phyloP scores from a whole-genome alignment of 1,140 invertebrate species.

The Drosophila serrata region DNA sequence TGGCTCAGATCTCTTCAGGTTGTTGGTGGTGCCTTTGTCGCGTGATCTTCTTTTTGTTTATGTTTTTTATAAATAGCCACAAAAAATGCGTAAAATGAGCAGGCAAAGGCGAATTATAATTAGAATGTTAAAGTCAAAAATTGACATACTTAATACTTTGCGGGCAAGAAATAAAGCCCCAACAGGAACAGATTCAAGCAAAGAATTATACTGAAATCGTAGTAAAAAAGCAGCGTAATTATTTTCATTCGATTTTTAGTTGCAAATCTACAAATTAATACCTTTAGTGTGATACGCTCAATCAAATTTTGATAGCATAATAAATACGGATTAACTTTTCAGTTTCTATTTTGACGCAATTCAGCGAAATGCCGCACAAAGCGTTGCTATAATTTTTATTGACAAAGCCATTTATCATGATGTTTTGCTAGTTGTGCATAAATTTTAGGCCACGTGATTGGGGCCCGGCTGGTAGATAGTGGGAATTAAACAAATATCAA shows the following conservation, averaged over 20 bases:
- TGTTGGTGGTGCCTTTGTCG: slow-evolving; percentile 11
- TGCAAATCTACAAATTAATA: slow-evolving; percentile 14
- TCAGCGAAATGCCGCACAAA: slow-evolving; percentile 32
- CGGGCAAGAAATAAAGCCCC: neutral
- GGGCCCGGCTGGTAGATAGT: slow-evolving; percentile 10
- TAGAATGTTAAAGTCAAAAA: slow-evolving; percentile 33
- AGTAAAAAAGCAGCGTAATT: neutral
- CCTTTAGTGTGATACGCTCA: slow-evolving; percentile 24
- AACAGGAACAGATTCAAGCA: neutral
- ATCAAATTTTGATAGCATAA: slow-evolving; percentile 50
- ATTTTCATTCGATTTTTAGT: slow-evolving; percentile 1
- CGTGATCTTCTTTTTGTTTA: slow-evolving; percentile 26
- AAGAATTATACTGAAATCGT: neutral
- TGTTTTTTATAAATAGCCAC: slow-evolving; percentile 54
- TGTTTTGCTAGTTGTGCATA: slow-evolving; percentile 40
- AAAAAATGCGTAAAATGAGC: slow-evolving; percentile 37
- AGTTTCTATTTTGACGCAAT: slow-evolving; percentile 36
- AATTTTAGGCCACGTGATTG: slow-evolving; percentile 43
- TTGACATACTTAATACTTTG: slow-evolving; percentile 12
- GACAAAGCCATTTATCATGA: slow-evolving; percentile 45
- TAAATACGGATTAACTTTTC: slow-evolving; percentile 43
- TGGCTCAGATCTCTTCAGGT: slow-evolving; percentile 16
- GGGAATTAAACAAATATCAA: slow-evolving; percentile 1
- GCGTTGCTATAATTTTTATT: slow-evolving; percentile 52
- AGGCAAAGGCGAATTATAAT: slow-evolving; percentile 42